Base-by-base conservation (phyloP, 2,888 invertebrate species). In the Monoplex corrugatus region DNA sequence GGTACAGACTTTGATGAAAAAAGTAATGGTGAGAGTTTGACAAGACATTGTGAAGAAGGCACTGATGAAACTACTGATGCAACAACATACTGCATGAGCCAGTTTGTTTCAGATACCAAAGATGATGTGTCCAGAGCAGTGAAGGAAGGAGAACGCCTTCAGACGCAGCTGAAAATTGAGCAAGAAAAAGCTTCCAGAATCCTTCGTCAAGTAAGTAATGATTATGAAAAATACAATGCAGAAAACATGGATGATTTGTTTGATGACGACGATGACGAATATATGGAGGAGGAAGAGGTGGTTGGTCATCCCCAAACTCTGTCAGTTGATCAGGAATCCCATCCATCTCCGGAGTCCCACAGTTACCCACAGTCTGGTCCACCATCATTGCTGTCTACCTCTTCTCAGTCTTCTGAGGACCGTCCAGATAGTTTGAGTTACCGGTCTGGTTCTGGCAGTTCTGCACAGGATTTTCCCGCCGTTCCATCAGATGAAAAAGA, bases 191-290 rank as follows among this genome's bases (percentile, higher is more conserved):
- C 91, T 5, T 90, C 90, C 50, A 86, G 90, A 23, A 57, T 93
- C 6, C 85, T 92, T 38, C 89, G 89, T 43, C 91, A 93, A 86
- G 85, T 92, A 19, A 92, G 92, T 8, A 87, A 91, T 82, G 94
- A 94, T 78, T 93, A 93, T 91, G 93, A 92, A 88, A 92, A 90
- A 72, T 94, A 94, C 83, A 93, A 92, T 90, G 92, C 92, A 57
- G 93, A 94, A 87, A 93, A 94, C 87, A 93, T 94, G 93, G 95
- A 95, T 92, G 94, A 95, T 90, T 90, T 95, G 40, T 95, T 94
- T 92, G 94, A 94, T 87, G 93, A 93, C 88, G 92, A 92, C 86
- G 90, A 90, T 35, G 91, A 92, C 45, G 92, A 91, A 80, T 91
- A 91, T 75, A 88, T 91, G 35, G 86, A 89, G 50, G 89, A 86